Evolutionary conservation across 2,113 vertebrate genomes (phyloP).

Genomic region (Silurus meridionalis): DNA sequence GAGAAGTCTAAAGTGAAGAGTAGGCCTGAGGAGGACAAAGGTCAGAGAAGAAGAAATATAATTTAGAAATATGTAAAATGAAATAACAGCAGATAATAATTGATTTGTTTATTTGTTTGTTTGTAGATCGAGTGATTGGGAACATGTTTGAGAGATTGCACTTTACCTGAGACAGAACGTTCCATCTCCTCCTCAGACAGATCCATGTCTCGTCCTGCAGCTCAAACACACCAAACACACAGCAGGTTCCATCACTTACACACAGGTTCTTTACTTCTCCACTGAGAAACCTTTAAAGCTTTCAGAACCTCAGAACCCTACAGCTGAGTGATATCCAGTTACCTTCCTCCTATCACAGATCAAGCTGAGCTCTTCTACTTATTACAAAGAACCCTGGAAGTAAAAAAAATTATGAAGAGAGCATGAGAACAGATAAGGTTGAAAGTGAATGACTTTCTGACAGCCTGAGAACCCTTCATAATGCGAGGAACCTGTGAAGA

Average conservation of each 20-base stretch:
- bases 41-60: not conserved
- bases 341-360: not conserved
- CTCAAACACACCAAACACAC: constrained; percentile 23
- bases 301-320: not conserved
- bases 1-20: constrained; percentile 64
- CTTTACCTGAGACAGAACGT: constrained; percentile 61
- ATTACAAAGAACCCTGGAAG: not conserved
- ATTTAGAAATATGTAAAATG: not conserved
- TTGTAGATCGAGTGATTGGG: not conserved
- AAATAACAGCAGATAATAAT: not conserved
- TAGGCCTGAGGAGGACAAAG: constrained; percentile 55
- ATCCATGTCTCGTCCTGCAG: constrained; percentile 63
- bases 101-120: not conserved
- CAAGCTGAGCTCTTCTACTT: not conserved
- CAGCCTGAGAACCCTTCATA: not conserved
- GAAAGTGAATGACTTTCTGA: not conserved
- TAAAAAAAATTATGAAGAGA: too few species aligned
- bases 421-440: not conserved
- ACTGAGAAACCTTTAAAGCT: too few species aligned
- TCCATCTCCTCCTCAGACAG: constrained; percentile 69
- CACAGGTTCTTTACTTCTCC: not conserved
- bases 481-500: too few species aligned
- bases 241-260: not conserved
- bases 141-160: not conserved
- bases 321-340: not conserved